Evolutionary conservation across 2,113 vertebrate genomes (phyloP).

Genomic region (Falco punctatus): DNA sequence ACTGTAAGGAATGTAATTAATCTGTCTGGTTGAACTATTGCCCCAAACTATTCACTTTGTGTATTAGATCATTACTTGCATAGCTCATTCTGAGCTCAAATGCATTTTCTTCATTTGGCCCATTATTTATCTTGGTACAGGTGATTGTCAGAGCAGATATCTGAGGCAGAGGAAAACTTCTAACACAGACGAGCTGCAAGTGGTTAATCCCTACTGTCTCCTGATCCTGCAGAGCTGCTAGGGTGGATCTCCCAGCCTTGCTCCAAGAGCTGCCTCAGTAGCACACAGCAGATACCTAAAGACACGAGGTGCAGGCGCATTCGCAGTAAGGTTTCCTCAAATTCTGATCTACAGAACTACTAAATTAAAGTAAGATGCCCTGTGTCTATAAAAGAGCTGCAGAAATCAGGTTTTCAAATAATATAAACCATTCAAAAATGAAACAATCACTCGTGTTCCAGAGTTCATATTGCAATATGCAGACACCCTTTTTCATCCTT

Average conservation of each 20-base stretch:
- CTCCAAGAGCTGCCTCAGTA: not conserved
- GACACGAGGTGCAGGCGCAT: not conserved
- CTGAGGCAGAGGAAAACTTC: not conserved
- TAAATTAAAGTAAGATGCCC: not conserved
- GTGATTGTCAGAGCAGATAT: not conserved
- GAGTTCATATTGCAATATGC: not conserved
- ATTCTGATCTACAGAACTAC: not conserved
- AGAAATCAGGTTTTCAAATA: not conserved
- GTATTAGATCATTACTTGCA: not conserved
- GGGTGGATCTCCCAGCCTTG: not conserved
- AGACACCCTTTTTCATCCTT: not conserved
- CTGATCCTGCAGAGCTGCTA: not conserved
- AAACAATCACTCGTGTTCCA: not conserved
- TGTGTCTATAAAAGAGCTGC: not conserved
- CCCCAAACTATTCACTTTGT: not conserved
- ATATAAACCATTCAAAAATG: not conserved
- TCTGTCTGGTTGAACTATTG: not conserved
- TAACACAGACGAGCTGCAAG: not conserved
- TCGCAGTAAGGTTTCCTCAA: not conserved
- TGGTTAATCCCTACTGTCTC: not conserved
- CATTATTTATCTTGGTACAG: not conserved
- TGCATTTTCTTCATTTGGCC: not conserved
- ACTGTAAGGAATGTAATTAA: not conserved
- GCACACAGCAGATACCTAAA: fast-evolving
- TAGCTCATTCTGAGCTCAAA: not conserved